These are phyloP conservation scores for Zaprionus inermis DNA, from an alignment of 1,140 invertebrate species.

Conservation along the genomic window DNA sequence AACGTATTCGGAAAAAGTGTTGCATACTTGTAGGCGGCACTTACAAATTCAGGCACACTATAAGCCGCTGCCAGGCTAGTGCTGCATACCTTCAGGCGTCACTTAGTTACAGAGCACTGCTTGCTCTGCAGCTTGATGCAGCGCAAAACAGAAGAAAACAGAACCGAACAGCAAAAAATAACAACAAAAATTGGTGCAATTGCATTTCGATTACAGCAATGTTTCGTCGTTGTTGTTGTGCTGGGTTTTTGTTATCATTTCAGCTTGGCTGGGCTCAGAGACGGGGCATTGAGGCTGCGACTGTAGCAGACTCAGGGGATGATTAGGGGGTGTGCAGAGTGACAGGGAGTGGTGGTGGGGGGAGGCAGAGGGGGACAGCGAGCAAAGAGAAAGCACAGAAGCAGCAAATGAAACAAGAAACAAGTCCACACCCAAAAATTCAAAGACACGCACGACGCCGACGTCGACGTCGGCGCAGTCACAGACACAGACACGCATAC, in stretches of 20 bases:
- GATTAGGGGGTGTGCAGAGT: no score
- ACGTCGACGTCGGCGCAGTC: slow-evolving; percentile 35
- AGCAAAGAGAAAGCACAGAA: slow-evolving; percentile 26
- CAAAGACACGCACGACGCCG: slow-evolving; percentile 73
- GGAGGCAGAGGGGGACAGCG: not conserved
- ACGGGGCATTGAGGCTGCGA: not conserved
- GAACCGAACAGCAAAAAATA: slow-evolving; percentile 15
- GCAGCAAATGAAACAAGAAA: slow-evolving; percentile 73
- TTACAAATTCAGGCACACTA: slow-evolving; percentile 17
- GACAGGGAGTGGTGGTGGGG: not conserved
- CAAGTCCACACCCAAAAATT: slow-evolving; percentile 80
- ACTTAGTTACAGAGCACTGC: not conserved
- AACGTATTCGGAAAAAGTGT: slow-evolving; percentile 15
- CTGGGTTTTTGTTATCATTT: slow-evolving; percentile 22
- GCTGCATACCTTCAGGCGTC: slow-evolving; percentile 36
- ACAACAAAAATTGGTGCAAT: slow-evolving; percentile 11
- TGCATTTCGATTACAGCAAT: slow-evolving; percentile 36
- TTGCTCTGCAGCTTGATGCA: not conserved
- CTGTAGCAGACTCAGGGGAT: slow-evolving; percentile 2
- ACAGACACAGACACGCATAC: slow-evolving; percentile 42
- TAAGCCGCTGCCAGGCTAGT: not conserved
- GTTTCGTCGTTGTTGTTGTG: slow-evolving; percentile 12
- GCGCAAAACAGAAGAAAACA: slow-evolving; percentile 14
- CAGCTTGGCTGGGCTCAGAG: slow-evolving; percentile 27
- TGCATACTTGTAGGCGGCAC: slow-evolving; percentile 38